Base-by-base conservation (phyloP, 2,888 invertebrate genomes). In the Horisme vitalbata region DNA sequence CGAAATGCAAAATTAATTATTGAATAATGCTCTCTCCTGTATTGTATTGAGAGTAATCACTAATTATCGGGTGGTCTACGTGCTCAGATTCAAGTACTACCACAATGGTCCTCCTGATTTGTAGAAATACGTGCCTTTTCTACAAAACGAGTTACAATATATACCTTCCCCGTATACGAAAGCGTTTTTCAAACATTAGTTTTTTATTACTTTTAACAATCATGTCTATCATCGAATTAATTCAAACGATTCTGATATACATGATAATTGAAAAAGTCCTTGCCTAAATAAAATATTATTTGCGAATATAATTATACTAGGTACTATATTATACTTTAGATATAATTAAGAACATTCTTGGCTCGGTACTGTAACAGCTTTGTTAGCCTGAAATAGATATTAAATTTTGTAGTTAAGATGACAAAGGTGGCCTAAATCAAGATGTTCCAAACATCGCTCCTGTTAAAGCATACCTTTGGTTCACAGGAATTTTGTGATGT, bases 391-490 rank as follows among this genome's bases (percentile, higher is more conserved):
- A 51, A 54, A 49, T 52, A 54, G 44, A 54, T 54, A 58, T 55
- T 49, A 55, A 55, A 58, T 58, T 58, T 38, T 46, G 23, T 41
- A 35, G 15, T 28, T 30, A 36, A 38, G 28, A 34, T 47, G 45
- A 46, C 58, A 58, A 58, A 58, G 58, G 55, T 47, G 44, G 46
- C 48, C 50, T 52, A 52, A 28, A 52, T 49, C 26, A 34, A 11
- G 36, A 30, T 45, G 32, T 33, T 36, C 18, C 18, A 39, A 52
- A 35, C 45, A 41, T 24, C 45, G 49, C 49, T 52, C 48, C 46
- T 51, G 50, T 44, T n/a, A 28, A 33, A 37, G 36, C 33, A 43
- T 48, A 21, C 13, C 34, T 14, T 41, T 41, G 37, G 20, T 15
- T 18, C 26, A 31, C 20, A 34, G 11, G 13, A 37, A 46, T 46